A percentile compares a stretch with the other conserved stretches of the same genome.
phyloP scores from a whole-genome alignment of 2,888 invertebrate genomes.

The Holacanthella duospinosa region DNA sequence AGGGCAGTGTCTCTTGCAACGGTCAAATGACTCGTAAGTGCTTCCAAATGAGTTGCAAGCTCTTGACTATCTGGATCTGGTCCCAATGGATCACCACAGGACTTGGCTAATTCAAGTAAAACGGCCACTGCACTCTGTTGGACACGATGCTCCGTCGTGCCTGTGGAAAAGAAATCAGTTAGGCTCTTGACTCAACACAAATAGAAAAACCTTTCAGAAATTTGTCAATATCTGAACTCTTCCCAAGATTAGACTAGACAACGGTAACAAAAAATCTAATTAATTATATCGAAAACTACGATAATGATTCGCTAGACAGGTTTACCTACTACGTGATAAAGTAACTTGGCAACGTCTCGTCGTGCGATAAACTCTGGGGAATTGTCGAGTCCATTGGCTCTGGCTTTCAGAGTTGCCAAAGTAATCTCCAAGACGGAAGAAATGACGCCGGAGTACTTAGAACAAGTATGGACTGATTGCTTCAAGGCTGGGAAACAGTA shows the following conservation, averaged over 20 bases:
- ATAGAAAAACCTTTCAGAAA: too few relatives aligned
- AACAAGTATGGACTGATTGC: constrained; percentile 35
- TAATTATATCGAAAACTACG: background rate
- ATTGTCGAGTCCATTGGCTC: constrained; percentile 42
- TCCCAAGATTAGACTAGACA: too few relatives aligned
- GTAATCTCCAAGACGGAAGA: constrained; percentile 56
- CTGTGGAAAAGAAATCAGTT: constrained; percentile 41
- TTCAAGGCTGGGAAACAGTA: constrained; percentile 61
- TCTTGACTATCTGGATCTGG: constrained; percentile 49
- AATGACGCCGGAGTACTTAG: constrained; percentile 48
- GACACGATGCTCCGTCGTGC: constrained; percentile 54
- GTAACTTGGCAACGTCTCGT: constrained; percentile 65
- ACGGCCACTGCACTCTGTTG: constrained; percentile 69
- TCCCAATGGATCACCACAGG: constrained; percentile 46
- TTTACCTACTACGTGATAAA: constrained; percentile 65
- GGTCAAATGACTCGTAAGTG: constrained; percentile 59
- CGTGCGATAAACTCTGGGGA: constrained; percentile 58
- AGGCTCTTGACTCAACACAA: too few relatives aligned
- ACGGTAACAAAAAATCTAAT: background rate
- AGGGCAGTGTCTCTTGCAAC: constrained; percentile 70
- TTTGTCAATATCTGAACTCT: too few relatives aligned
- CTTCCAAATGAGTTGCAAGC: constrained; percentile 62
- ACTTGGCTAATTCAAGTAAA: constrained; percentile 66
- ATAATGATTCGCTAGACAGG: too few relatives aligned
- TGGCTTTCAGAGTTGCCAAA: constrained; percentile 57